These are phyloP conservation scores for Planococcus citri DNA, from an alignment of 1,140 invertebrate genomes.

Conservation along the genomic window DNA sequence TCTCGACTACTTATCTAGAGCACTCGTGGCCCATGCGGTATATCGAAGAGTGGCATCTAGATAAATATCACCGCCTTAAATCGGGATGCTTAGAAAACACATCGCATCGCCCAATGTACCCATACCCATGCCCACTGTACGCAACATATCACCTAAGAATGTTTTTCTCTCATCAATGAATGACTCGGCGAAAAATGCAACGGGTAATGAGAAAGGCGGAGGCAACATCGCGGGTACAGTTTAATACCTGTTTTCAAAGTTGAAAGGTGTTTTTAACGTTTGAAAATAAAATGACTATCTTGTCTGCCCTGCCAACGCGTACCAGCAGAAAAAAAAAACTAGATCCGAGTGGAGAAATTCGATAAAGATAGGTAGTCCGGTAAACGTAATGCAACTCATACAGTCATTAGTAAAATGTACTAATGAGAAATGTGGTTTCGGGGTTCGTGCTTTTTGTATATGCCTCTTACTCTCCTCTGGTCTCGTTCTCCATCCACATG, in stretches of 20 bases:
- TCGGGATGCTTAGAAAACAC: too few relatives aligned
- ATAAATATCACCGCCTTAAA: too few relatives aligned
- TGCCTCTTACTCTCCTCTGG: background rate
- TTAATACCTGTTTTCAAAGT: background rate
- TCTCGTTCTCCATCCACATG: background rate
- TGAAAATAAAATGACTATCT: background rate
- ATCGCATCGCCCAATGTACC: too few relatives aligned
- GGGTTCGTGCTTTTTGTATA: background rate
- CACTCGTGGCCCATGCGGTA: too few relatives aligned
- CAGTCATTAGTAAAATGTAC: slow-evolving; percentile 14
- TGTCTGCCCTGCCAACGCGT: too few relatives aligned
- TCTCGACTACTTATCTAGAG: too few relatives aligned
- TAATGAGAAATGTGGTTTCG: slow-evolving; percentile 10
- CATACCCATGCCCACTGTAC: too few relatives aligned
- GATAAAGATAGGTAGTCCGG: slow-evolving; percentile 12
- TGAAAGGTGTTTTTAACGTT: slow-evolving; percentile 7
- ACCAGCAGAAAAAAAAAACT: background rate
- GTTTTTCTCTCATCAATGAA: slow-evolving; percentile 17
- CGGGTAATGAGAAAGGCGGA: slow-evolving; percentile 5
- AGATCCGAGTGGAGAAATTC: slow-evolving; percentile 1
- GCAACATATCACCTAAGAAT: background rate
- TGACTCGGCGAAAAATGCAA: slow-evolving; percentile 8
- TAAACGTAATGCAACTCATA: slow-evolving; percentile 15
- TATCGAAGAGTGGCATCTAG: too few relatives aligned
- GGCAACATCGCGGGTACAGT: background rate